Conservation (phyloP, 2,797 vertebrate genomes). For the Clarias platycephalus region DNA sequence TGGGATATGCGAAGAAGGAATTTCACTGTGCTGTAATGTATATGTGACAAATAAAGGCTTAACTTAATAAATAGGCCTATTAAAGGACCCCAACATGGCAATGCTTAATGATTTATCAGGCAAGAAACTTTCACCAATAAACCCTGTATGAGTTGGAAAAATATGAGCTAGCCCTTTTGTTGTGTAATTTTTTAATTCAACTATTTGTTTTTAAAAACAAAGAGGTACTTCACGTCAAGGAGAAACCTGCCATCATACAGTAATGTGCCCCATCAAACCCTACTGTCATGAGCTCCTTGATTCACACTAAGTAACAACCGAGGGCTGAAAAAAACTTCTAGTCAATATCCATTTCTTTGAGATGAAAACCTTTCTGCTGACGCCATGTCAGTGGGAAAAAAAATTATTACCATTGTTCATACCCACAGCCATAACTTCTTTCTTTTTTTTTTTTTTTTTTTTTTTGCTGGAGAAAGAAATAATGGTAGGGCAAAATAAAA, state of each 20-base stretch:
- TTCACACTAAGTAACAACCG: background rate
- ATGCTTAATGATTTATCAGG: conserved; percentile 2
- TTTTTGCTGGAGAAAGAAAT: background rate
- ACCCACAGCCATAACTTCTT: background rate
- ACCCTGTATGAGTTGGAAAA: background rate
- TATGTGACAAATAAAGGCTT: no score
- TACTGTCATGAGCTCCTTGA: background rate
- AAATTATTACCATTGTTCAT: background rate
- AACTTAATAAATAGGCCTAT: no score
- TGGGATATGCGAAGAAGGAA: no score
- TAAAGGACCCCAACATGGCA: no score
- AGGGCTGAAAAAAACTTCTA: background rate
- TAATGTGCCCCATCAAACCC: no score
- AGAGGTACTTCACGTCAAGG: background rate
- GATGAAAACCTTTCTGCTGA: background rate
- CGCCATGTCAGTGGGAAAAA: background rate
- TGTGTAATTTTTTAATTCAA: background rate
- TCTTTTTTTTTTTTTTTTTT: background rate
- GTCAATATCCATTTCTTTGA: background rate
- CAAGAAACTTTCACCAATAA: background rate
- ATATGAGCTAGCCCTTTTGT: no score
- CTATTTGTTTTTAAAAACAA: background rate
- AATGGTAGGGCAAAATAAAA: background rate
- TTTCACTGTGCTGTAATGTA: no score
- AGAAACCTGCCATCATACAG: background rate